Conservation (phyloP, 92 coral and sea anemone genomes). For the Epizoanthus ramosus region DNA sequence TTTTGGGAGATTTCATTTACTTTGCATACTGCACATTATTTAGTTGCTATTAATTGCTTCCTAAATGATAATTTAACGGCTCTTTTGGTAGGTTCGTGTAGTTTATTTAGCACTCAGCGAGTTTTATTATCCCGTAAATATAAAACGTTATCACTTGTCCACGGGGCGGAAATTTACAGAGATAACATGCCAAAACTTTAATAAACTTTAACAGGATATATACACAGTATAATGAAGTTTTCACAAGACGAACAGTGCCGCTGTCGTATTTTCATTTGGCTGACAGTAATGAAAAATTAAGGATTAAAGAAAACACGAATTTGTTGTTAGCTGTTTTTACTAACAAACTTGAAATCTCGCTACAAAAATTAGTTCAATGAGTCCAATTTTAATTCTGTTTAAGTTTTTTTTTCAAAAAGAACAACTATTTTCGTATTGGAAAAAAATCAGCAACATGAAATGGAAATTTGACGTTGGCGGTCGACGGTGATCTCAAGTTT, state of each 20-base stretch:
- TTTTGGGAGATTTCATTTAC: constrained; percentile 44
- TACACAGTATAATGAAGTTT: constrained; percentile 77
- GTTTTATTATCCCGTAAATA: constrained; percentile 89
- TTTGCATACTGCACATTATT: constrained; percentile 64
- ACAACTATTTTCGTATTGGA: constrained; percentile 12
- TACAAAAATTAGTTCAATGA: constrained; percentile 32
- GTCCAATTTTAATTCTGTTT: constrained; percentile 15
- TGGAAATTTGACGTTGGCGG: neutral
- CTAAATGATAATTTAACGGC: constrained; percentile 79
- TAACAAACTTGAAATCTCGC: constrained; percentile 35
- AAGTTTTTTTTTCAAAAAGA: neutral
- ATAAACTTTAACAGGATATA: constrained; percentile 87
- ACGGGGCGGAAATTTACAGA: constrained; percentile 71
- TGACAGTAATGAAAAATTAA: constrained; percentile 75
- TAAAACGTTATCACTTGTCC: constrained; percentile 63
- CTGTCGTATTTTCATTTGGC: constrained; percentile 57
- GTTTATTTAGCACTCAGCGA: constrained; percentile 90
- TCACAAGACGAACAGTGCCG: constrained; percentile 46
- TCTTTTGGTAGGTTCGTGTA: constrained; percentile 74
- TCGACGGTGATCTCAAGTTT: constrained; percentile 31
- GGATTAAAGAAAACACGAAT: constrained; percentile 56
- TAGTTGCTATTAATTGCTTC: constrained; percentile 80
- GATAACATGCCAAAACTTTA: constrained; percentile 83
- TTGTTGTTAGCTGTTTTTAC: constrained; percentile 30
- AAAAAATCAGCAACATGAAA: neutral